Conservation (phyloP, 2,797 vertebrate genomes). For the Sebastes hopkinsi region DNA sequence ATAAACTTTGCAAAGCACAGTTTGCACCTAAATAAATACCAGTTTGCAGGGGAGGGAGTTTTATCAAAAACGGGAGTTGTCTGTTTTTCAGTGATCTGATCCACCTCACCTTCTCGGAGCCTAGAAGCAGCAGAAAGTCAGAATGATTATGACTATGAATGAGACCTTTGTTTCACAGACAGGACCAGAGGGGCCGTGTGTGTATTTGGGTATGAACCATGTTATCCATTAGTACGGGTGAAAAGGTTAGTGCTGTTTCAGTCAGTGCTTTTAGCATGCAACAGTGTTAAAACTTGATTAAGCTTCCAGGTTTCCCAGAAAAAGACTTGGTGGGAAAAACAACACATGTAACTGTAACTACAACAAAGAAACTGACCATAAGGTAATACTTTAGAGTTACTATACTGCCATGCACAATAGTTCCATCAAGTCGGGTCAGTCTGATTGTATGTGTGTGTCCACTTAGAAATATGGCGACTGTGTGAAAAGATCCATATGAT, state of each 20-base stretch:
- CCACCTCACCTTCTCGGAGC: constrained; percentile 31
- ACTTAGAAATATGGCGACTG: neutral
- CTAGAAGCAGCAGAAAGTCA: constrained; percentile 12
- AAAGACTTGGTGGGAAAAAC: neutral
- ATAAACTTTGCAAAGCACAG: neutral
- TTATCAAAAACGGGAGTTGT: neutral
- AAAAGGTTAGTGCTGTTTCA: constrained; percentile 21
- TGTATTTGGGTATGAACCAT: constrained; percentile 5
- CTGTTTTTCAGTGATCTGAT: constrained; percentile 40
- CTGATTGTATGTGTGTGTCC: constrained; percentile 2
- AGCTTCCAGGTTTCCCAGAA: neutral
- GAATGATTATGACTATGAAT: constrained; percentile 32
- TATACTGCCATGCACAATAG: neutral
- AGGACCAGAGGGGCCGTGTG: constrained; percentile 20
- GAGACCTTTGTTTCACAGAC: constrained; percentile 52
- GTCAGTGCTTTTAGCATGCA: neutral
- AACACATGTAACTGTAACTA: neutral
- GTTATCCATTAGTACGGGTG: constrained; percentile 20
- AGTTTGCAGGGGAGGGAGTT: neutral
- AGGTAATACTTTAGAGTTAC: fast-evolving
- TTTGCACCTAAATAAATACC: neutral
- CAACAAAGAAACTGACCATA: neutral
- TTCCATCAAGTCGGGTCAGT: neutral
- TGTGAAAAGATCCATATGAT: constrained; percentile 49
- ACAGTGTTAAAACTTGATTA: constrained; percentile 2